phyloP scores from a whole-genome alignment of 2,797 vertebrate genomes.

The Clarias platycephalus region DNA sequence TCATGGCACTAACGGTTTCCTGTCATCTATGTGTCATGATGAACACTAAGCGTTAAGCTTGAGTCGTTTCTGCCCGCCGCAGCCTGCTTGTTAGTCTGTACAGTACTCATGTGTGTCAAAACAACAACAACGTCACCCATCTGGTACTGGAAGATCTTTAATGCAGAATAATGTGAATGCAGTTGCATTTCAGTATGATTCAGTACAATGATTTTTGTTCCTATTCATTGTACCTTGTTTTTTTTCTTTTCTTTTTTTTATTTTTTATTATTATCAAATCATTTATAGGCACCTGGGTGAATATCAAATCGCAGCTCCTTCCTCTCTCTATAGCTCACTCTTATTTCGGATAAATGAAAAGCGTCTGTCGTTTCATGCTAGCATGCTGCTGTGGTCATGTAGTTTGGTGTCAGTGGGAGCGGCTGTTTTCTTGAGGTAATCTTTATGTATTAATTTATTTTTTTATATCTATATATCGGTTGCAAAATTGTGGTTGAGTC shows the following conservation, averaged over 20 bases:
- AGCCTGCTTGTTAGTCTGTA: conserved; percentile 49
- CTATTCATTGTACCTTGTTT: background rate
- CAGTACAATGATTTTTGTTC: conserved; percentile 7
- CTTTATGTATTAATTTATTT: conserved; percentile 87
- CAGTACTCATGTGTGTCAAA: conserved; percentile 57
- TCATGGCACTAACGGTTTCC: conserved; percentile 92
- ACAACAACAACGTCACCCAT: conserved; percentile 79
- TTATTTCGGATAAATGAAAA: conserved; percentile 78
- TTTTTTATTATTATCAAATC: background rate
- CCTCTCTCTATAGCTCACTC: conserved; percentile 71
- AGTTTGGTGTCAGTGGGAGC: conserved; percentile 78
- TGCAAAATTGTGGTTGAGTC: conserved; percentile 70
- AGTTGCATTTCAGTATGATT: conserved; percentile 60
- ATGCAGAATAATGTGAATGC: conserved; percentile 80
- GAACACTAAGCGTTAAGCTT: conserved; percentile 79
- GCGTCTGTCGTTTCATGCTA: conserved; percentile 77
- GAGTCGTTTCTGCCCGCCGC: conserved; percentile 59
- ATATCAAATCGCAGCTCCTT: conserved; percentile 79
- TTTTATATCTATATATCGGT: conserved; percentile 74
- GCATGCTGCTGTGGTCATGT: conserved; percentile 86
- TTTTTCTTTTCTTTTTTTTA: background rate
- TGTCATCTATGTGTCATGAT: conserved; percentile 79
- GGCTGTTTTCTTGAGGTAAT: conserved; percentile 78
- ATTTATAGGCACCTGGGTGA: conserved; percentile 66
- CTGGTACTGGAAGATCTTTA: conserved; percentile 82